Conservation (phyloP, 2,888 invertebrate species). For the Hipparchia sbordonii region DNA sequence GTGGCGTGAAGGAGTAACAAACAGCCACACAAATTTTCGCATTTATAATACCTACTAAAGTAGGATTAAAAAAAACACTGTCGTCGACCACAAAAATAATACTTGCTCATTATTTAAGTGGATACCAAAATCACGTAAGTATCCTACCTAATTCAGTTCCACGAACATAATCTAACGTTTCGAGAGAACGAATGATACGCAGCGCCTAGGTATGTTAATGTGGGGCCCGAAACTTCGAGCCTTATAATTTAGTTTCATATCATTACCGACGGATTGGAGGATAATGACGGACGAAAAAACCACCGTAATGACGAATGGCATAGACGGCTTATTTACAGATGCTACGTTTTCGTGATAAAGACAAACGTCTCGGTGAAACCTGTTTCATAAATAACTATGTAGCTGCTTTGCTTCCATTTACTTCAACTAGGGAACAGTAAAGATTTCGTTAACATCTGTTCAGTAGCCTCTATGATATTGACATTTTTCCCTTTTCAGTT, state of each 20-base stretch:
- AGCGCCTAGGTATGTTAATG: constrained; percentile 71
- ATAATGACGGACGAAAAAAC: constrained; percentile 67
- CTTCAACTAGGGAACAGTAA: too few relatives aligned
- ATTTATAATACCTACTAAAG: too few relatives aligned
- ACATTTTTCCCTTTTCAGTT: too few relatives aligned
- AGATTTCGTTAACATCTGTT: too few relatives aligned
- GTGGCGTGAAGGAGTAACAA: too few relatives aligned
- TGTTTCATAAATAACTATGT: too few relatives aligned
- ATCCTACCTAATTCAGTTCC: constrained; percentile 30
- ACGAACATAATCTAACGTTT: constrained; percentile 34
- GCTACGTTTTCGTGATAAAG: constrained; percentile 18
- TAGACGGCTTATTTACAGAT: constrained; percentile 45
- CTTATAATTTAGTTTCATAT: constrained; percentile 78
- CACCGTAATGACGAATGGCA: constrained; percentile 45
- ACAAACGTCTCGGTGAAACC: too few relatives aligned
- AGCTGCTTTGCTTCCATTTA: too few relatives aligned
- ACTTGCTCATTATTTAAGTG: constrained; percentile 7
- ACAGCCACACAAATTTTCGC: too few relatives aligned
- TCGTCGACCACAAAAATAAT: constrained; percentile 6
- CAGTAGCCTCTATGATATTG: too few relatives aligned
- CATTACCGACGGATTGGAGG: constrained; percentile 67
- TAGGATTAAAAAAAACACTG: background rate
- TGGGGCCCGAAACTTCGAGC: constrained; percentile 58
- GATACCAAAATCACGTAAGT: constrained; percentile 30
- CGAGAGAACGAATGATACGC: constrained; percentile 30